Evolutionary conservation across 1,140 invertebrate genomes (phyloP).

Genomic region (Anagrus nilaparvatae): DNA sequence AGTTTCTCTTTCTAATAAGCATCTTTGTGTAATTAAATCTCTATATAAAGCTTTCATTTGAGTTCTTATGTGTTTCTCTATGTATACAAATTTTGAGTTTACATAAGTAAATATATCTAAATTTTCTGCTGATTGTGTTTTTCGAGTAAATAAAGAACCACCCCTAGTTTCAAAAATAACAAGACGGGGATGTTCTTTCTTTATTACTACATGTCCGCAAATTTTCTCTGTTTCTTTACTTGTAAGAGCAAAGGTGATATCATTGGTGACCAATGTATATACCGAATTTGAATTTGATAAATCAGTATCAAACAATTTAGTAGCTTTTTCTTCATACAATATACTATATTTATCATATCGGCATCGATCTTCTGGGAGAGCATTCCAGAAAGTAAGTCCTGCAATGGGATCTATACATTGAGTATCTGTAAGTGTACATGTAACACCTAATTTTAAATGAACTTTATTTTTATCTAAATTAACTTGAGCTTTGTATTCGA

Average conservation of each 20-base stretch:
- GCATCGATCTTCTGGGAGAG: constrained; percentile 8
- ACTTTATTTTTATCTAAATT: constrained; percentile 10
- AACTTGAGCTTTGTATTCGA: constrained; percentile 1
- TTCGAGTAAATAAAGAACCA: not conserved
- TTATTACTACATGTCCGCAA: constrained; percentile 10
- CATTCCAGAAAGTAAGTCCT: constrained; percentile 15
- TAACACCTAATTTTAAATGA: constrained; percentile 5
- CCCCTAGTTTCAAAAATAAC: constrained; percentile 13
- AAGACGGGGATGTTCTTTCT: constrained; percentile 21
- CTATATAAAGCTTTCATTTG: constrained; percentile 6
- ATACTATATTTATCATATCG: constrained; percentile 9
- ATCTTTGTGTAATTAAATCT: constrained; percentile 9
- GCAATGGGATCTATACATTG: constrained; percentile 10
- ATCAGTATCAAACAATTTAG: not conserved
- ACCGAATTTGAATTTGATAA: not conserved
- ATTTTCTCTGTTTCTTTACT: not conserved
- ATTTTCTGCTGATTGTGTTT: too few relatives aligned
- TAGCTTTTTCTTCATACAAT: constrained; percentile 4
- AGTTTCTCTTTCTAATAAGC: constrained; percentile 5
- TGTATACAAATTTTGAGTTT: too few relatives aligned
- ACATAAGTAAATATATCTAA: too few relatives aligned
- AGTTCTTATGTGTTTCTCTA: not conserved
- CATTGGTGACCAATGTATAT: constrained; percentile 1
- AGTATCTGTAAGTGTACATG: not conserved
- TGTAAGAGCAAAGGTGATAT: constrained; percentile 12